Conservation (phyloP, 2,113 vertebrate genomes). For the Osmerus eperlanus region DNA sequence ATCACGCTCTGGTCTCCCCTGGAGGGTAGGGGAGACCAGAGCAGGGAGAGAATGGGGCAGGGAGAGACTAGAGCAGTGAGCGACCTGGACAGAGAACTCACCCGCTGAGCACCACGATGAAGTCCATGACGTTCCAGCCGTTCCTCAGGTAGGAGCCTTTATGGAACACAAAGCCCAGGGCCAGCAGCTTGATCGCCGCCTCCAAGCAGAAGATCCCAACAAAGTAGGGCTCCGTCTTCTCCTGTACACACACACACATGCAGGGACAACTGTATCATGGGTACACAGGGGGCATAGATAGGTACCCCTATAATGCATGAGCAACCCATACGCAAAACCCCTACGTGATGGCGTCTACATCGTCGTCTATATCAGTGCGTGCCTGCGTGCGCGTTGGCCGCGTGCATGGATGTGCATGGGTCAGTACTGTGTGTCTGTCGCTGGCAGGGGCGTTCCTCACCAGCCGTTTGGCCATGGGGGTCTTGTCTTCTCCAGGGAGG, state of each 20-base stretch:
- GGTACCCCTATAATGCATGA: too few relatives aligned
- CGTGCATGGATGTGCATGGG: neutral
- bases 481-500: slow-evolving; percentile 95
- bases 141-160: slow-evolving; percentile 98
- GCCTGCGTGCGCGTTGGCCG: slow-evolving; percentile 12
- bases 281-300: neutral
- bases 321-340: too few relatives aligned
- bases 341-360: too few relatives aligned
- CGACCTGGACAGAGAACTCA: slow-evolving; percentile 64
- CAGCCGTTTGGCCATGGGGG: slow-evolving; percentile 94
- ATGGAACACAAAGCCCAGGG: slow-evolving; percentile 97
- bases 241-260: slow-evolving; percentile 68
- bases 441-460: slow-evolving; percentile 67
- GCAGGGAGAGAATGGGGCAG: too few relatives aligned
- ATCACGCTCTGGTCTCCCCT: too few relatives aligned
- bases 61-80: too few relatives aligned
- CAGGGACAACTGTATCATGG: neutral
- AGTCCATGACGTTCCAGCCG: slow-evolving; percentile 99
- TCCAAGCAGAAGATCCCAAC: slow-evolving; percentile 99
- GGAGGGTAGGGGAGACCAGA: too few relatives aligned
- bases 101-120: slow-evolving; percentile 98
- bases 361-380: neutral
- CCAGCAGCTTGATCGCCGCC: slow-evolving; percentile 95
- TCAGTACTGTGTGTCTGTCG: neutral
- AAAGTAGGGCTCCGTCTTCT: slow-evolving; percentile 97